phyloP scores from a whole-genome alignment of 2,113 vertebrate genomes.

The Loxodonta africana region DNA sequence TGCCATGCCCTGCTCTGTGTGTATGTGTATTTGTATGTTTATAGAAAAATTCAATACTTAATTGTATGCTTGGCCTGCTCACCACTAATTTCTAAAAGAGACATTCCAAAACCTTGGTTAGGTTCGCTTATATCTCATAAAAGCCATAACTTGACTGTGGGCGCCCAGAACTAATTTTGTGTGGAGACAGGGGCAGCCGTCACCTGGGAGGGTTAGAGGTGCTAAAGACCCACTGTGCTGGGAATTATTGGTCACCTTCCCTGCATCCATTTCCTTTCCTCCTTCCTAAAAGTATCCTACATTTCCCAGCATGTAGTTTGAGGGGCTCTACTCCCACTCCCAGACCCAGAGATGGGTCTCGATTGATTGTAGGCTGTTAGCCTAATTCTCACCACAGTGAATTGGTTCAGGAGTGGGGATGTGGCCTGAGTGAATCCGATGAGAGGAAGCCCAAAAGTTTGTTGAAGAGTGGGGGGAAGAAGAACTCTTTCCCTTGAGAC shows the following conservation, averaged over 20 bases:
- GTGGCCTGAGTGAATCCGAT: not conserved
- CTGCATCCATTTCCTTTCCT: not conserved
- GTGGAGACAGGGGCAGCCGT: not conserved
- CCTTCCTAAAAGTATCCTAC: not conserved
- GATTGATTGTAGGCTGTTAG: not conserved
- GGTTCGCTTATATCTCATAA: slow-evolving; percentile 42
- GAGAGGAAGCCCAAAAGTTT: not conserved
- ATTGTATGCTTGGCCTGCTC: slow-evolving; percentile 65
- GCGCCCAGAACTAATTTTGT: not conserved
- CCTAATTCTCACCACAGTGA: not conserved
- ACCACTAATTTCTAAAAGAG: slow-evolving; percentile 73
- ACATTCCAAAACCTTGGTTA: slow-evolving; percentile 41
- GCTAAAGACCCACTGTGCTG: not conserved
- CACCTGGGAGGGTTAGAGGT: slow-evolving; percentile 18
- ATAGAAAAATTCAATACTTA: slow-evolving; percentile 69
- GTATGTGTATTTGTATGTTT: slow-evolving; percentile 51
- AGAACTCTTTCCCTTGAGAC: not conserved
- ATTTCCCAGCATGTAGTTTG: not conserved
- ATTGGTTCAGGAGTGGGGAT: not conserved
- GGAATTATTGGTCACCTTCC: not conserved
- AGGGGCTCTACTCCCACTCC: not conserved
- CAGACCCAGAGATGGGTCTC: not conserved
- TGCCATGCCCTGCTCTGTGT: slow-evolving; percentile 28
- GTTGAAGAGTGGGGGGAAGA: not conserved
- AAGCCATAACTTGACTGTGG: not conserved